Base-by-base conservation (phyloP, 64 coral and sea anemone genomes). In the Montipora capricornis region DNA sequence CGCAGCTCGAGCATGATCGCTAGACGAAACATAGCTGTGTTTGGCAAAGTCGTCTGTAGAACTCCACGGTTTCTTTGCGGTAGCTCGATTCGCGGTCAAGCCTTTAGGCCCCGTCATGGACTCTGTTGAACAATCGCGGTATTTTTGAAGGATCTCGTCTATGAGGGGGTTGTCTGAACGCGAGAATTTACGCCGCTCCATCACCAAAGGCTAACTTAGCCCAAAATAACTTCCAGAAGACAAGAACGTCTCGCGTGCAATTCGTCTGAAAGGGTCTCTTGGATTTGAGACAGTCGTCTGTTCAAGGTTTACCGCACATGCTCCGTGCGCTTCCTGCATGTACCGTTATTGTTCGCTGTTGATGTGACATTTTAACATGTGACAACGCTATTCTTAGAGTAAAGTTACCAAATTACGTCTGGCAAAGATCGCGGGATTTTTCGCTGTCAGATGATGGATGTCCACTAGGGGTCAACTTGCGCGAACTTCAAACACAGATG, bases 131-230 rank as follows among this genome's bases (percentile, higher is more conserved):
- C 98, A 96, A 90, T 99, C 98, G 13, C 98, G 89, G 62, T 99
- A 99, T 52, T 99, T 96, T 45, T 96, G 98, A 79, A 99, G 86
- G 53, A 99, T 99, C 78, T 96, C 98, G 62, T 99, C 95, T 16
- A 99, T 92, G 29, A 99, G 70, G 11, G 98, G 92, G 76, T 99
- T 99, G 68, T 99, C 92, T 53, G 98, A 89, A 20, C 93, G 90
- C n/a, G 88, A 93, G 55, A 88, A 98, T 77, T 94, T 90, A 49
- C 88, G 90, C 49, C 94, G 94, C 59, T 90, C 96, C 96, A 98
- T 98, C 55, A 66, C 46, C 14, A 50, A 58, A 47, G 68, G 16
- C 11, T 89, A 77, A 89, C 22, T 73, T 75, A n/a, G 60, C 70
- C 87, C 71, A 58, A 89, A 78, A 76, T 58, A 26, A 48, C 49